phyloP scores from a whole-genome alignment of 64 coral and sea anemone species.

The Pocillopora verrucosa region DNA sequence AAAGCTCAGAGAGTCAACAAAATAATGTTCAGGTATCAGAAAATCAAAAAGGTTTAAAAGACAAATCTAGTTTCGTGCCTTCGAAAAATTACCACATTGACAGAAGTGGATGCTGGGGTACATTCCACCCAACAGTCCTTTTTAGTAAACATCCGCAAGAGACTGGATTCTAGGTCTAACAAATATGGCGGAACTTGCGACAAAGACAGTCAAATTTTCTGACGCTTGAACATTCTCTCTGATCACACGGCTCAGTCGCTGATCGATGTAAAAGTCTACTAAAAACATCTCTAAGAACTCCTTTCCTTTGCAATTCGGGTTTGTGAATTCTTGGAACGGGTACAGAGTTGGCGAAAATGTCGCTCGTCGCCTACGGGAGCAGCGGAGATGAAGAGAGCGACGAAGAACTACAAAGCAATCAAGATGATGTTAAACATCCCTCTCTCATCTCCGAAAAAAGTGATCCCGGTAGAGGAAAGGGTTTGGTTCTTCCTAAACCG shows the following conservation, averaged over 20 bases:
- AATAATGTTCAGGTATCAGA: too few species aligned
- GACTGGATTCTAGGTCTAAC: neutral
- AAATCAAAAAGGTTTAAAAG: too few species aligned
- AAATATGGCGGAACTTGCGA: constrained; percentile 15
- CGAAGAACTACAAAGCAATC: constrained; percentile 20
- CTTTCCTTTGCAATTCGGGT: neutral
- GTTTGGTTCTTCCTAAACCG: neutral
- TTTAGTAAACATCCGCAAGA: neutral
- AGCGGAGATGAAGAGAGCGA: constrained; percentile 48
- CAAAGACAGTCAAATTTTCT: neutral
- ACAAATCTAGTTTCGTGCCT: too few species aligned
- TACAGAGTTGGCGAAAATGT: constrained; percentile 43
- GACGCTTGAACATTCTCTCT: neutral
- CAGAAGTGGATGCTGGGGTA: too few species aligned
- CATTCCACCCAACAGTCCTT: neutral
- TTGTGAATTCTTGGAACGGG: neutral
- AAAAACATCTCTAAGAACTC: neutral
- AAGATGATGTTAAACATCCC: neutral
- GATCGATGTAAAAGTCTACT: neutral
- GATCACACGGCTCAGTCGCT: neutral
- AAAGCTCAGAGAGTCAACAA: too few species aligned
- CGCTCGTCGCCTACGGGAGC: constrained; percentile 68
- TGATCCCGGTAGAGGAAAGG: neutral
- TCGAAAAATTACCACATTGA: too few species aligned
- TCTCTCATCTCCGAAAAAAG: neutral